Conservation (phyloP, 2,888 invertebrate genomes). For the Caprella mutica region DNA sequence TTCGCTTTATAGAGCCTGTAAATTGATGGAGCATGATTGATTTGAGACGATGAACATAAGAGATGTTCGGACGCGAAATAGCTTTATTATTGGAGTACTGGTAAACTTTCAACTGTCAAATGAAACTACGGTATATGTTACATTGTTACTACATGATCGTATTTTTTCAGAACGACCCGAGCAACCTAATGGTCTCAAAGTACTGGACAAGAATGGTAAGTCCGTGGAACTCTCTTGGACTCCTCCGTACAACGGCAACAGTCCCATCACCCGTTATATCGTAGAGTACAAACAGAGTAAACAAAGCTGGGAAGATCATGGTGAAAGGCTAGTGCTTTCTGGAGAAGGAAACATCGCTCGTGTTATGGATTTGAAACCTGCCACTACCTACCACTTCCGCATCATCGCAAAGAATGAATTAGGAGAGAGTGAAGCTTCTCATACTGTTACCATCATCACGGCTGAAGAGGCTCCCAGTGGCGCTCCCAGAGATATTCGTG, state of each 20-base stretch:
- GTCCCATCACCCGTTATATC: conserved; percentile 73
- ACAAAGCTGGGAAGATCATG: conserved; percentile 35
- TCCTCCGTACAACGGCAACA: conserved; percentile 82
- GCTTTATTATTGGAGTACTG: no score
- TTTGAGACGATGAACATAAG: no score
- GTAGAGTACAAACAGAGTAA: conserved; percentile 72
- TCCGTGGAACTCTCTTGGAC: conserved; percentile 86
- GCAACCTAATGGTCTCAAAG: conserved; percentile 75
- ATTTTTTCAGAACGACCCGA: conserved; percentile 71
- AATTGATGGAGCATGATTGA: no score
- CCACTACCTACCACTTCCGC: conserved; percentile 82
- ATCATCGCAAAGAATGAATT: conserved; percentile 82
- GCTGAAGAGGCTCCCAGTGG: conserved; percentile 59
- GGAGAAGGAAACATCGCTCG: conserved; percentile 79
- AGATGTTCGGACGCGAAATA: no score
- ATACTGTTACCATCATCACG: conserved; percentile 85
- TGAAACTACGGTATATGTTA: no score
- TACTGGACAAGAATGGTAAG: conserved; percentile 78
- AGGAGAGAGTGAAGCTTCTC: conserved; percentile 82
- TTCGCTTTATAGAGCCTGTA: no score
- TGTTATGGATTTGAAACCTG: conserved; percentile 75
- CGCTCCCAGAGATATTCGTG: conserved; percentile 46
- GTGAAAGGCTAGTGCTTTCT: conserved; percentile 55
- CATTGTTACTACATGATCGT: no score
- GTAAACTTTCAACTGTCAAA: no score